These are phyloP conservation scores for Plebejus melissa DNA, from an alignment of 2,888 invertebrate genomes.

Conservation along the genomic window DNA sequence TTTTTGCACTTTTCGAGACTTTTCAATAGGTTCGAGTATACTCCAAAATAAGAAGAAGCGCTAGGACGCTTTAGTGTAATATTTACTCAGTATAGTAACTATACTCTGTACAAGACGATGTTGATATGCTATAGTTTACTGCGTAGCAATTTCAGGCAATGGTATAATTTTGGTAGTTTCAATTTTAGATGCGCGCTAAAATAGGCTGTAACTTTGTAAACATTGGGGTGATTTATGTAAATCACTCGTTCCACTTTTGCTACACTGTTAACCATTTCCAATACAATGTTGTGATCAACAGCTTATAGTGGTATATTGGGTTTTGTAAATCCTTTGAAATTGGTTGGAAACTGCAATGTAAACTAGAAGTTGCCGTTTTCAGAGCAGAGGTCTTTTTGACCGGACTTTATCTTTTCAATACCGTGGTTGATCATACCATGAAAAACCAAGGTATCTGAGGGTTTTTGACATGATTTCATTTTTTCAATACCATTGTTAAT, in stretches of 20 bases:
- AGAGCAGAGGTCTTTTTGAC: too few relatives aligned
- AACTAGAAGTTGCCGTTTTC: not conserved
- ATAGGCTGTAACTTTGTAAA: slow-evolving; percentile 42
- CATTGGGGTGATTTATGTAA: slow-evolving; percentile 55
- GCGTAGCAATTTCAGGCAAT: slow-evolving; percentile 4
- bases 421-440: too few relatives aligned
- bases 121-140: not conserved
- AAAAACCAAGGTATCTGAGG: too few relatives aligned
- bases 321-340: not conserved
- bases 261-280: slow-evolving; percentile 37
- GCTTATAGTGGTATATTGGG: not conserved
- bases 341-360: not conserved
- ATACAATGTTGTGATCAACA: slow-evolving; percentile 14
- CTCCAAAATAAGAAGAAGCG: too few relatives aligned
- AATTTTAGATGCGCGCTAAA: slow-evolving; percentile 12
- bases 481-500: too few relatives aligned
- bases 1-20: too few relatives aligned
- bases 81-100: not conserved
- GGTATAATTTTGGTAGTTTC: slow-evolving; percentile 15
- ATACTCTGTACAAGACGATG: not conserved
- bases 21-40: too few relatives aligned
- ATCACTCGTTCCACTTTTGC: slow-evolving; percentile 51
- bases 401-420: too few relatives aligned
- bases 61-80: too few relatives aligned
- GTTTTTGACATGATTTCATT: too few relatives aligned